phyloP scores from a whole-genome alignment of 2,797 vertebrate species.

The Tolypeutes matacus region DNA sequence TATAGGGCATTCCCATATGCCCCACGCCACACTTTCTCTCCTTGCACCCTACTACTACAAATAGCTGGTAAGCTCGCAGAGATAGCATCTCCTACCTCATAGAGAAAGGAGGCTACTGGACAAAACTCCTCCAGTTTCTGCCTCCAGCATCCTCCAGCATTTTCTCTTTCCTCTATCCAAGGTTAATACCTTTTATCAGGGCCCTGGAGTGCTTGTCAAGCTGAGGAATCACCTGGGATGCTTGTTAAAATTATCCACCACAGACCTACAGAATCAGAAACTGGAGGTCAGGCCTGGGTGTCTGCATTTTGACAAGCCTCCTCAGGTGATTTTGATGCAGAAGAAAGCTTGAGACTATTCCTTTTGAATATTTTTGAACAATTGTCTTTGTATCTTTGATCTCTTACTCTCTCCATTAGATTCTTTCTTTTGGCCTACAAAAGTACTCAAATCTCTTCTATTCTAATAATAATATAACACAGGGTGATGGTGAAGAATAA shows the following conservation, averaged over 20 bases:
- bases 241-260: constrained; percentile 11
- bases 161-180: neutral
- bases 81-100: neutral
- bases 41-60: neutral
- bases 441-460: neutral
- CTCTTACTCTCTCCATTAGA: neutral
- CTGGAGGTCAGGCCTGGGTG: neutral
- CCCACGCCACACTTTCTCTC: neutral
- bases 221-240: neutral
- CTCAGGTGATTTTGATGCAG: neutral
- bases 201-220: constrained; percentile 6
- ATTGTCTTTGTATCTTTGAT: neutral
- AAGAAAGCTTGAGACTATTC: neutral
- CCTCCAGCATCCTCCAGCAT: neutral
- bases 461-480: neutral
- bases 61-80: neutral
- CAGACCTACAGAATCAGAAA: neutral
- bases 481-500: neutral
- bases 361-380: neutral
- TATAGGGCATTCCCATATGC: no score
- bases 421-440: neutral
- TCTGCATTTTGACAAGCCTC: neutral
- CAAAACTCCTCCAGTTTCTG: neutral
- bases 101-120: neutral
- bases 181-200: neutral